Base-by-base conservation (phyloP, 2,888 invertebrate genomes). In the Stegana nigrithorax region DNA sequence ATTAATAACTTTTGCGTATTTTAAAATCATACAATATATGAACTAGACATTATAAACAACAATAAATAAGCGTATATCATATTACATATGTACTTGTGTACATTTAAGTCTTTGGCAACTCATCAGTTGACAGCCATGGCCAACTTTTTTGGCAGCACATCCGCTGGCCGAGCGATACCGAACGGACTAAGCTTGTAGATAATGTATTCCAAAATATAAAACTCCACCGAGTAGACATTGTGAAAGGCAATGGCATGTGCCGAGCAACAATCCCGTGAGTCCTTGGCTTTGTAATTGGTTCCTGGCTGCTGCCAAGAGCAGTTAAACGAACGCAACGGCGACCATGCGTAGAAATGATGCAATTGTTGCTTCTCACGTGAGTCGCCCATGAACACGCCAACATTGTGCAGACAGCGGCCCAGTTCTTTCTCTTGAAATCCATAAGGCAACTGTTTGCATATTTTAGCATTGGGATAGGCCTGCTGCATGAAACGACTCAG, bases 221-320 rank as follows among this genome's bases (percentile, higher is more conserved):
- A 96, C 85, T 93, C 90, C 78, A 93, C 91, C 0, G 96, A 93
- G n/a, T 89, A 88, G 0, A 96, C 92, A 85, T 97, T 97, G 86
- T 97, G 97, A 87, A 98, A 97, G 0, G 96, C 94, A 10, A 98
- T 90, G 0, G 97, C 96, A 83, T 94, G 93, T 82, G 96, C 97
- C 0, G 96, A 95, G 83, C 96, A 96, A 81, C 96, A 96, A 73
- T 93, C n/a, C n/a, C n/a, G n/a, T n/a, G n/a, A n/a, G n/a, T n/a
- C n/a, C n/a, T n/a, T n/a, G n/a, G n/a, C n/a, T n/a, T n/a, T n/a
- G n/a, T n/a, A n/a, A n/a, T n/a, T n/a, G n/a, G n/a, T n/a, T 23
- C 47, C 10, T 47, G 10, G 25, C 21, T 10, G 1, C 6, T 10
- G 25, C 1, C 53, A 36, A 8, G 53, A 12, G 6, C 39, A 17